A percentile compares a stretch with the other conserved stretches of the same genome.
Conservation (phyloP, 2,797 vertebrate genomes). For the Liparis tanakae region DNA sequence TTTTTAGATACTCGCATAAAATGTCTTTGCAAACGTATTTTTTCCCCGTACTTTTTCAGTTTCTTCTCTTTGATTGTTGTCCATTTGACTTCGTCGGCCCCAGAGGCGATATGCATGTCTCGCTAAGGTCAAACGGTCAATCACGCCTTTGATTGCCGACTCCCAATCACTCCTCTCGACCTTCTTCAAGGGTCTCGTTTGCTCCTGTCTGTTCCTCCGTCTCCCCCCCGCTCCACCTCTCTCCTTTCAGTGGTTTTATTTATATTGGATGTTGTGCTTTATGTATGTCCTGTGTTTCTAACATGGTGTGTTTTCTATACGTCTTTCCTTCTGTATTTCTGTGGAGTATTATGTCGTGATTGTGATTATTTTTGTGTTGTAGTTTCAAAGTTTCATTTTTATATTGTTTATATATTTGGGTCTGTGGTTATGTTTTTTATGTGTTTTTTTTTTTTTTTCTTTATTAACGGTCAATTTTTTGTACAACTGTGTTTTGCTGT, state of each 20-base stretch:
- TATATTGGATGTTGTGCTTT: constrained; percentile 17
- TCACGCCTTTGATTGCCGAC: constrained; percentile 57
- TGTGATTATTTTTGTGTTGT: constrained; percentile 30
- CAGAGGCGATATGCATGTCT: constrained; percentile 70
- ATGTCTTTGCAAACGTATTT: constrained; percentile 60
- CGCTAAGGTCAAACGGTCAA: constrained; percentile 69
- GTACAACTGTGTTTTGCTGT: constrained; percentile 39
- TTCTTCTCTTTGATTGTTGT: constrained; percentile 57
- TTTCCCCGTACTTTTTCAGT: constrained; percentile 45
- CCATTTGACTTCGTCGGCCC: constrained; percentile 63
- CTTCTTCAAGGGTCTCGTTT: constrained; percentile 47
- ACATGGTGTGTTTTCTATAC: constrained; percentile 37
- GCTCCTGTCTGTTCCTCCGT: constrained; percentile 36
- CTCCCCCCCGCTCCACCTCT: constrained; percentile 15
- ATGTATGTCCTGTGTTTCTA: constrained; percentile 40
- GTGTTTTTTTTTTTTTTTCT: constrained; percentile 6
- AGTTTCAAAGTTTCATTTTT: constrained; percentile 34
- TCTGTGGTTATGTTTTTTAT: constrained; percentile 32
- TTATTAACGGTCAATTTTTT: constrained; percentile 39
- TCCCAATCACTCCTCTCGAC: constrained; percentile 54
- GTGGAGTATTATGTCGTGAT: constrained; percentile 38
- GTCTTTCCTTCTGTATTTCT: constrained; percentile 50
- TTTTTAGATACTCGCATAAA: constrained; percentile 53
- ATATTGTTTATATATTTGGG: constrained; percentile 32
- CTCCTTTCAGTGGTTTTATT: constrained; percentile 20